Conservation (phyloP, 2,113 vertebrate genomes). For the Nycticorax nycticorax region DNA sequence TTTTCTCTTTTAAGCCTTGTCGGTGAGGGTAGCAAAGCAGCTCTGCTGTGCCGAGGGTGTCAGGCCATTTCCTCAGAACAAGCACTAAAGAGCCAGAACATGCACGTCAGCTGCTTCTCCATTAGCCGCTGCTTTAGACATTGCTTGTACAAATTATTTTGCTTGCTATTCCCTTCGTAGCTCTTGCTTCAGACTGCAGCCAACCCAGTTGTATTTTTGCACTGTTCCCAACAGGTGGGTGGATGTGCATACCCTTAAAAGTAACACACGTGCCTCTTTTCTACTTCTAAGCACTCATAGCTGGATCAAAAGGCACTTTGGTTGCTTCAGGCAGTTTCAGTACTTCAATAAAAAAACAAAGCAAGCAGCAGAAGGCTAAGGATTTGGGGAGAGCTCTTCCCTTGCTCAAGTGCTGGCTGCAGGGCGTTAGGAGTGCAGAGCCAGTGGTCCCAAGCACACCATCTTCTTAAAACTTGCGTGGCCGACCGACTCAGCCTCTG, state of each 20-base stretch:
- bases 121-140: background rate
- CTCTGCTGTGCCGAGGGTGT: conserved; percentile 17
- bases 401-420: background rate
- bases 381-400: background rate
- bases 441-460: background rate
- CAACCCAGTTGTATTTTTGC: conserved; percentile 1
- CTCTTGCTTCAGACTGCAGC: conserved; percentile 16
- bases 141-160: background rate
- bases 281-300: background rate
- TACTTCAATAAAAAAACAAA: background rate
- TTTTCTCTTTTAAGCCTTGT: conserved; percentile 45
- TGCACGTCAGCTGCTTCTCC: background rate
- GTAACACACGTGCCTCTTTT: conserved; percentile 4
- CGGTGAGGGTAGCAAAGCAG: conserved; percentile 14
- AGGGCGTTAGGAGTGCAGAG: background rate
- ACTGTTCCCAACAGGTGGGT: conserved; percentile 35
- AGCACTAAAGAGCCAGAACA: background rate
- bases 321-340: conserved; percentile 45
- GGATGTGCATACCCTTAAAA: background rate
- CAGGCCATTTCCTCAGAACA: conserved; percentile 28
- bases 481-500: background rate
- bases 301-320: background rate
- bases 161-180: background rate
- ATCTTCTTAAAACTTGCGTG: background rate
- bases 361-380: background rate